Percentiles rank a stretch among this genome's conserved stretches.
Evolutionary conservation across 2,113 vertebrate species (phyloP).

Genomic region (Miniopterus natalensis): DNA sequence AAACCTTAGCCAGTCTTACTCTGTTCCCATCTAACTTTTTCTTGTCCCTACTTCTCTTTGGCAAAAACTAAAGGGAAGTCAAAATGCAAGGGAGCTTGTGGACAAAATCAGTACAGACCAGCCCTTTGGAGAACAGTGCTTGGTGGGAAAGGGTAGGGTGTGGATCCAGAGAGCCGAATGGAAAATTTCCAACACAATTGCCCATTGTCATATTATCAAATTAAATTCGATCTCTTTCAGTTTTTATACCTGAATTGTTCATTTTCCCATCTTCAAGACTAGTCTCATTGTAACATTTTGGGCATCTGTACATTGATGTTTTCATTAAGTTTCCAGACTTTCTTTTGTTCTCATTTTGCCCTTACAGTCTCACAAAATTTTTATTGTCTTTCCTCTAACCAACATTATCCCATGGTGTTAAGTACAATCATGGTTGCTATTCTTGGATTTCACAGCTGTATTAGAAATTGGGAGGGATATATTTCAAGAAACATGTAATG

Average conservation of each 20-base stretch:
- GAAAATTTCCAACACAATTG: not conserved
- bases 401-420: not conserved
- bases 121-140: not conserved
- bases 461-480: not conserved
- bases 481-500: not conserved
- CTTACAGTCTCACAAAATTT: not conserved
- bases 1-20: not conserved
- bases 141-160: not conserved
- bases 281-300: conserved; percentile 3
- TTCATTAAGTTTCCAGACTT: not conserved
- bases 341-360: conserved; percentile 35
- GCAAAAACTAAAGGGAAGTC: not conserved
- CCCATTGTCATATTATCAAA: not conserved
- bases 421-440: not conserved
- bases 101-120: not conserved
- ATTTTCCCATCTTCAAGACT: not conserved
- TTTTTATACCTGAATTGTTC: not conserved
- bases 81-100: not conserved
- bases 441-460: not conserved
- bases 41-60: not conserved
- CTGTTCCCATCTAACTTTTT: not conserved
- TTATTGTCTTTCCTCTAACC: not conserved
- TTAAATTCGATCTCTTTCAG: not conserved
- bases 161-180: not conserved
- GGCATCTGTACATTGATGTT: not conserved